A percentile compares a stretch with the other conserved stretches of the same genome.
phyloP scores from a whole-genome alignment of 2,113 vertebrate species.

The Azemiops feae region DNA sequence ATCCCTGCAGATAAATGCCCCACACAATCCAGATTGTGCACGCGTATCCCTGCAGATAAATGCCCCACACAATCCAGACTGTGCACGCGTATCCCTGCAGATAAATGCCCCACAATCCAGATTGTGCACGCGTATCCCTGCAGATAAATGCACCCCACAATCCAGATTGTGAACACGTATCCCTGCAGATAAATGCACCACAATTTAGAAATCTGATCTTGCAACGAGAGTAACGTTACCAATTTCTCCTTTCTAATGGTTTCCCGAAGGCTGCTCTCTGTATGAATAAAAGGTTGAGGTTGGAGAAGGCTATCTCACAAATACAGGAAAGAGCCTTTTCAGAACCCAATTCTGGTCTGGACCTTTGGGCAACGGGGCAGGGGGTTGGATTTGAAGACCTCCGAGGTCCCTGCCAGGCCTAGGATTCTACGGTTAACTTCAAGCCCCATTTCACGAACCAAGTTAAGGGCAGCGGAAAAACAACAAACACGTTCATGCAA shows the following conservation, averaged over 20 bases:
- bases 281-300: background rate
- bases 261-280: background rate
- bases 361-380: background rate
- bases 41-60: too few relatives aligned
- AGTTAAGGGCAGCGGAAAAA: background rate
- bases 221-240: too few relatives aligned
- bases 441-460: conserved; percentile 46
- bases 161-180: background rate
- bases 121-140: rapidly evolving
- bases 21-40: background rate
- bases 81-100: too few relatives aligned
- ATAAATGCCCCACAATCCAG: too few relatives aligned
- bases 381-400: background rate
- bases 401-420: background rate
- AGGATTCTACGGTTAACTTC: conserved; percentile 30
- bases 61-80: too few relatives aligned
- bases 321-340: background rate
- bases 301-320: background rate
- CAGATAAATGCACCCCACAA: background rate
- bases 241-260: background rate
- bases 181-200: too few relatives aligned
- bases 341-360: background rate
- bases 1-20: too few relatives aligned
- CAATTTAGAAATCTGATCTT: background rate
- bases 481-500: conserved; percentile 48